These are phyloP conservation scores for Tychaedon coryphoeus DNA, from an alignment of 2,113 vertebrate genomes.

Conservation along the genomic window DNA sequence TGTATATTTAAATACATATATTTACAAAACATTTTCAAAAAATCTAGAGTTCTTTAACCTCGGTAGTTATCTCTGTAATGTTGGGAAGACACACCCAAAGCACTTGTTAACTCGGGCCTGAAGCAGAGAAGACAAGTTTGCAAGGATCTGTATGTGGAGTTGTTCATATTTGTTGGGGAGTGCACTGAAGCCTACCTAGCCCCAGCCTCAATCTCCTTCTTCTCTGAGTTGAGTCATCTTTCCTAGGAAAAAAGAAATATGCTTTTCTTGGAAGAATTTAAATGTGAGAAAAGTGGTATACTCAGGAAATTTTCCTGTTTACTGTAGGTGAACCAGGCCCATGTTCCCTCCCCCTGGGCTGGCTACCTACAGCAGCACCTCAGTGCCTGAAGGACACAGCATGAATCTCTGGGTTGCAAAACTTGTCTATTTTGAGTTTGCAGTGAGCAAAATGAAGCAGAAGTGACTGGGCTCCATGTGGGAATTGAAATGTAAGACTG, in stretches of 20 bases:
- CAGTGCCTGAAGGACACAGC: neutral
- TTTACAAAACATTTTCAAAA: neutral
- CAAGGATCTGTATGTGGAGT: fast-evolving
- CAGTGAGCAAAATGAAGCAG: neutral
- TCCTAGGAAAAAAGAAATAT: neutral
- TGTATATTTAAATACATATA: neutral
- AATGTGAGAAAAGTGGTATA: neutral
- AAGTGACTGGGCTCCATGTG: neutral
- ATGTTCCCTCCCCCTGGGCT: neutral
- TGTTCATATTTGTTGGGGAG: neutral
- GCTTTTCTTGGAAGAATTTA: neutral
- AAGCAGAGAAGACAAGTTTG: neutral
- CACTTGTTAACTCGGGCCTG: neutral
- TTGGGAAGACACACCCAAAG: neutral
- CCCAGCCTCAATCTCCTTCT: neutral
- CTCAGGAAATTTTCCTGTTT: neutral
- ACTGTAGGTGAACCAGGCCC: neutral
- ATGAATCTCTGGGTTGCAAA: neutral
- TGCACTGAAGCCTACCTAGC: fast-evolving
- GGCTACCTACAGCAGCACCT: neutral
- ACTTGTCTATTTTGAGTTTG: neutral
- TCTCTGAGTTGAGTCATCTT: neutral
- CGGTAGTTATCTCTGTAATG: neutral
- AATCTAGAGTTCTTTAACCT: neutral
- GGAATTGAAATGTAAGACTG: neutral